Evolutionary conservation across 2,888 invertebrate genomes (phyloP).

Genomic region (Germaria angustata): DNA sequence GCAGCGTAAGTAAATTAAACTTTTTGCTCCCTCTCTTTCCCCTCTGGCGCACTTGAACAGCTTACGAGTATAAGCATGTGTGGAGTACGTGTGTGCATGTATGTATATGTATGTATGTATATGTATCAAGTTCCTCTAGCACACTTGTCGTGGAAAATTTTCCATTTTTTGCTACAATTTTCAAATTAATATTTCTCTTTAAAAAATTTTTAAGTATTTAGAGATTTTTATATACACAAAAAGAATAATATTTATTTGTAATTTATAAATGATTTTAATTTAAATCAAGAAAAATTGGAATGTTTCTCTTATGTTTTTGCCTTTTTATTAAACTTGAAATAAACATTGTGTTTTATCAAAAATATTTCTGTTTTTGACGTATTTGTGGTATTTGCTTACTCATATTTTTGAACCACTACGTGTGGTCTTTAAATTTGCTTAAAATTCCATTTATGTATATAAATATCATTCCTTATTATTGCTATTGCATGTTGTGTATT

Average conservation of each 20-base stretch:
- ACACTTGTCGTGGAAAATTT: neutral
- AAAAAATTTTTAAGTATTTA: neutral
- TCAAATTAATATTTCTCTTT: neutral
- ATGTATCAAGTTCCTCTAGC: neutral
- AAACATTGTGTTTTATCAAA: neutral
- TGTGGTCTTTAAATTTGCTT: constrained; percentile 4
- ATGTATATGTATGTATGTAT: neutral
- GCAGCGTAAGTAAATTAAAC: neutral
- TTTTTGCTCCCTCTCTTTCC: neutral
- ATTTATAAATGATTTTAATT: neutral
- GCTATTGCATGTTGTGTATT: neutral
- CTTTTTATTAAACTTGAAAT: too few species aligned
- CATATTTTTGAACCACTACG: neutral
- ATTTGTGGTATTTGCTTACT: neutral
- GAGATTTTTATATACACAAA: neutral
- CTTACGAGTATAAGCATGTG: too few species aligned
- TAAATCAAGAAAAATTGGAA: neutral
- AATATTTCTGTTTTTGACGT: constrained; percentile 7
- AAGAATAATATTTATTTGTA: neutral
- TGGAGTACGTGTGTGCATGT: neutral
- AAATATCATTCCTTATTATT: constrained; percentile 24
- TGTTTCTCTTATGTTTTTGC: neutral
- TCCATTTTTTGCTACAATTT: neutral
- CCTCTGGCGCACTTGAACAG: neutral
- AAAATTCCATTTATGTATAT: neutral